Conservation (phyloP, 1,140 invertebrate species). For the Sarcophaga peregrina region DNA sequence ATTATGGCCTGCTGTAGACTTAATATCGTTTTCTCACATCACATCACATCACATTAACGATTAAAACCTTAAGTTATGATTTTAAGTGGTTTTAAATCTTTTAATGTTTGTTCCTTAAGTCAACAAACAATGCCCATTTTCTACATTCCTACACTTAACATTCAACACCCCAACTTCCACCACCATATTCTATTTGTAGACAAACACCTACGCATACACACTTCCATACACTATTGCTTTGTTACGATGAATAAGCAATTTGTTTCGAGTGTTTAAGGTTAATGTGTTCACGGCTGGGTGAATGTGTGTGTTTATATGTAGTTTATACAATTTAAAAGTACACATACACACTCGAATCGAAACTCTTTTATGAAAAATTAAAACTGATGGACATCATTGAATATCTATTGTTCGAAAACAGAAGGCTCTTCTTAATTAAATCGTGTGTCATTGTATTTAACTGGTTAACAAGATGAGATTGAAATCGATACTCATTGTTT, state of each 20-base stretch:
- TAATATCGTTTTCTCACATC: constrained; percentile 31
- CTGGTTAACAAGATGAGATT: too few species aligned
- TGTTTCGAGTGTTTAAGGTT: not conserved
- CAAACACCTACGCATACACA: not conserved
- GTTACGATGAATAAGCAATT: constrained; percentile 36
- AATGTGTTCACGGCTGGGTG: too few species aligned
- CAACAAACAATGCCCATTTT: constrained; percentile 9
- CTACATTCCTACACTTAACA: not conserved
- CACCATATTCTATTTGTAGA: too few species aligned
- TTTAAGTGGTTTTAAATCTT: constrained; percentile 42
- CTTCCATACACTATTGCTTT: not conserved
- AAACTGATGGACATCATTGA: not conserved
- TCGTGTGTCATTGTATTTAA: not conserved
- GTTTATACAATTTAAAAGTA: too few species aligned
- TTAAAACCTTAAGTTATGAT: constrained; percentile 40
- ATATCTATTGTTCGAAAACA: not conserved
- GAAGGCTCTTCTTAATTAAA: not conserved
- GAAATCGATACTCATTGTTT: too few species aligned
- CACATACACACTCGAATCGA: too few species aligned
- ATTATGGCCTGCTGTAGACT: constrained; percentile 23
- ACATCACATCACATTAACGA: constrained; percentile 36
- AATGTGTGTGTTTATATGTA: not conserved
- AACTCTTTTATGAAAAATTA: not conserved
- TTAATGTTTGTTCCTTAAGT: constrained; percentile 40
- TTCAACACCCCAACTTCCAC: too few species aligned